Conservation (phyloP, 2,113 vertebrate genomes). For the Sceloporus tristichus region DNA sequence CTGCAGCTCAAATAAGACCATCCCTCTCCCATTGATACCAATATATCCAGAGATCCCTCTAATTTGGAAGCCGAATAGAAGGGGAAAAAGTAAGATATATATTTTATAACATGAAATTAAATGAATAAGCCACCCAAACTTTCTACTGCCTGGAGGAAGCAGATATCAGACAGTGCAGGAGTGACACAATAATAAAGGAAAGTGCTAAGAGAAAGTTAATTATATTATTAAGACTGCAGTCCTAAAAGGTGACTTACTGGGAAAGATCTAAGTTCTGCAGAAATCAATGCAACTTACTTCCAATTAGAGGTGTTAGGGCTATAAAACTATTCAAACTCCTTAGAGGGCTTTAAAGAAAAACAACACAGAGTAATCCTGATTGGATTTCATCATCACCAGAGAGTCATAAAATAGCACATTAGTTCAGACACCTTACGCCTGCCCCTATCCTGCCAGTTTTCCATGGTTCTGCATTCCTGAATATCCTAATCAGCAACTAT, state of each 20-base stretch:
- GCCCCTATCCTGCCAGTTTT: not conserved
- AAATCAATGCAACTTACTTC: constrained; percentile 43
- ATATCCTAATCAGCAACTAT: constrained; percentile 20
- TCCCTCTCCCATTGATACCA: not conserved
- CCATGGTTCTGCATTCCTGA: constrained; percentile 16
- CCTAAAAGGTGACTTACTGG: constrained; percentile 15
- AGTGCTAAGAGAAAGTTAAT: constrained; percentile 52
- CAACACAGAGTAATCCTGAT: constrained; percentile 51
- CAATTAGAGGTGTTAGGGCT: constrained; percentile 43
- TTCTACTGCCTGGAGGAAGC: constrained; percentile 27
- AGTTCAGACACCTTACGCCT: constrained; percentile 57
- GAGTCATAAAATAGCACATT: constrained; percentile 61
- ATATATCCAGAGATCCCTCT: not conserved
- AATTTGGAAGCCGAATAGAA: not conserved
- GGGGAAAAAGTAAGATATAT: not conserved
- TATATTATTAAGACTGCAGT: constrained; percentile 45
- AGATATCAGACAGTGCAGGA: constrained; percentile 5
- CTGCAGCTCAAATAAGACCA: too few species aligned
- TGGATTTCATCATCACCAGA: constrained; percentile 45
- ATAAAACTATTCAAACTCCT: constrained; percentile 58
- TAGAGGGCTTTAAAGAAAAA: constrained; percentile 54
- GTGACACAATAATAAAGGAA: constrained; percentile 60
- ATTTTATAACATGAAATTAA: not conserved
- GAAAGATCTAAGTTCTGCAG: constrained; percentile 5
- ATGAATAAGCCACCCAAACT: not conserved